These are phyloP conservation scores for Caenorhabditis virilis DNA, from an alignment of 2,888 invertebrate genomes.

Conservation along the genomic window DNA sequence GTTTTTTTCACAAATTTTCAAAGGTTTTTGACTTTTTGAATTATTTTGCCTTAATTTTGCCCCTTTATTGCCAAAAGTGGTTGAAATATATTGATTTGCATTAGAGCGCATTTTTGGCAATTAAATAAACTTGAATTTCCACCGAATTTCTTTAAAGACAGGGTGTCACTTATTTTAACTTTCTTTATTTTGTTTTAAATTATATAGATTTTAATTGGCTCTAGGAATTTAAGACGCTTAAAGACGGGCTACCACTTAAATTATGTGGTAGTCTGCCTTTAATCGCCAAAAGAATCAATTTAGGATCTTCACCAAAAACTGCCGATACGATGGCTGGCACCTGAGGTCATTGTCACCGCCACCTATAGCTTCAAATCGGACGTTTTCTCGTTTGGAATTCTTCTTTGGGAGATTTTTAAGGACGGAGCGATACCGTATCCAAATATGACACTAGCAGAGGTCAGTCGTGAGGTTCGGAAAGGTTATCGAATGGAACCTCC, in stretches of 20 bases:
- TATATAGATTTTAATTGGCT: no score
- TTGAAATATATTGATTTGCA: background rate
- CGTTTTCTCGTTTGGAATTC: constrained; percentile 53
- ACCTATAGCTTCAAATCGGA: constrained; percentile 50
- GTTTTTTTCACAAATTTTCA: background rate
- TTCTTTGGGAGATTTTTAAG: constrained; percentile 51
- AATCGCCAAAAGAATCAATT: no score
- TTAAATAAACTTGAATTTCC: background rate
- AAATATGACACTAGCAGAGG: constrained; percentile 47
- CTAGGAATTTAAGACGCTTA: no score
- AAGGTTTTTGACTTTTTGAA: background rate
- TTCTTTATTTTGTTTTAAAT: no score
- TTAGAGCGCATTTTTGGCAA: no score
- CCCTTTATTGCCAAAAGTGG: background rate
- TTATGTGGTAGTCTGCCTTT: no score
- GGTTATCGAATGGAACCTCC: constrained; percentile 54
- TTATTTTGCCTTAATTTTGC: no score
- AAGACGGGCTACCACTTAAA: no score
- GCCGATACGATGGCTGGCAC: constrained; percentile 55
- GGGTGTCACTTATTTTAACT: no score
- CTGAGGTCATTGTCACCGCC: constrained; percentile 50
- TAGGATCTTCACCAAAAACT: constrained; percentile 45
- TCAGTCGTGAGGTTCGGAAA: constrained; percentile 30
- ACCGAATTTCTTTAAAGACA: background rate
- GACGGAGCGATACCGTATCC: constrained; percentile 53